Conservation (phyloP, 2,797 vertebrate genomes). For the Siniperca undulata region DNA sequence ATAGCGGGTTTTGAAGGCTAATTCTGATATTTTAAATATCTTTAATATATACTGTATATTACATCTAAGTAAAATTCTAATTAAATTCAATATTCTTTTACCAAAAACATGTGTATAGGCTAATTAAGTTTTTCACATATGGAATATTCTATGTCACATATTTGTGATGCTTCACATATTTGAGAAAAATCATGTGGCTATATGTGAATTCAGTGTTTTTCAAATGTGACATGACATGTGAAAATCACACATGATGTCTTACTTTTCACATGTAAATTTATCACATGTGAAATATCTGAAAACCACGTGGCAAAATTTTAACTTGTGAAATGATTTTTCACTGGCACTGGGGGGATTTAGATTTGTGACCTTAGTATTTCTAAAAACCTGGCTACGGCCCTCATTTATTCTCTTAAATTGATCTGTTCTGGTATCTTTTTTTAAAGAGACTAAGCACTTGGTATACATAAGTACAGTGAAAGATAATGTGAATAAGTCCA, state of each 20-base stretch:
- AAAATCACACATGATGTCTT: not conserved
- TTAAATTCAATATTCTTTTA: not conserved
- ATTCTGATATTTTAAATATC: not conserved
- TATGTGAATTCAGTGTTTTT: not conserved
- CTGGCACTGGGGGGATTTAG: not conserved
- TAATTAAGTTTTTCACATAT: not conserved
- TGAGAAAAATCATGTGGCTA: not conserved
- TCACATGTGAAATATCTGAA: not conserved
- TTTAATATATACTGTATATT: not conserved
- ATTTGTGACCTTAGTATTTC: slow-evolving; percentile 5
- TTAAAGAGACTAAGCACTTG: not conserved
- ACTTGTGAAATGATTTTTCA: not conserved
- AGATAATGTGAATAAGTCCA: slow-evolving; percentile 14
- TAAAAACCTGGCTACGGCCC: not conserved
- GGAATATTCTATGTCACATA: not conserved
- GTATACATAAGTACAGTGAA: not conserved
- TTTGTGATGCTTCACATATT: not conserved
- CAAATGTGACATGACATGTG: not conserved
- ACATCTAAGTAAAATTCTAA: not conserved
- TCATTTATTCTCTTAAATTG: not conserved
- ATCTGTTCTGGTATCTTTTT: not conserved
- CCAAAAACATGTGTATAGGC: not conserved
- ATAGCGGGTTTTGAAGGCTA: not conserved
- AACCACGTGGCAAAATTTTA: not conserved
- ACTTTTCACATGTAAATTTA: not conserved